A percentile compares a stretch with the other conserved stretches of the same genome.
These are phyloP conservation scores for Patella depressa DNA, from an alignment of 2,888 invertebrate genomes.

Conservation along the genomic window DNA sequence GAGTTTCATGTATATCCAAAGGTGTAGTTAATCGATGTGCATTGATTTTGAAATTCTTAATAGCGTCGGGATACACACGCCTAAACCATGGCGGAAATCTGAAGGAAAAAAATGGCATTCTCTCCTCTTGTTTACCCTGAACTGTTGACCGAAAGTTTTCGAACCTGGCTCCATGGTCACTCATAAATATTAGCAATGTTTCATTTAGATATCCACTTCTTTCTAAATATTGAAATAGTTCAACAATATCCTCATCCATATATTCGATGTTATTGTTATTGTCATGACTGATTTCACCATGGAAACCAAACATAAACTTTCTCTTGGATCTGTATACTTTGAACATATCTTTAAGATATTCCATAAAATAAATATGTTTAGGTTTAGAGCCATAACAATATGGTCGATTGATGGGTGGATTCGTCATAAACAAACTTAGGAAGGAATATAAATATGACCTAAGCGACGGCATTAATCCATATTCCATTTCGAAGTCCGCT, in stretches of 20 bases:
- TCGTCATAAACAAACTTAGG: too few species aligned
- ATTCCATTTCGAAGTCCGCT: neutral
- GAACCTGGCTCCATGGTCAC: slow-evolving; percentile 89
- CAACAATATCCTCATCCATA: slow-evolving; percentile 81
- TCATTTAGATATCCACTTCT: slow-evolving; percentile 79
- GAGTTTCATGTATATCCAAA: slow-evolving; percentile 89
- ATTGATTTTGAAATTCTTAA: slow-evolving; percentile 77
- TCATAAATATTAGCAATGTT: slow-evolving; percentile 88
- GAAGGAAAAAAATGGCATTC: slow-evolving; percentile 88
- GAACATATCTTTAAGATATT: slow-evolving; percentile 74
- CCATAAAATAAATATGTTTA: slow-evolving; percentile 75
- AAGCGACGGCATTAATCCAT: too few species aligned
- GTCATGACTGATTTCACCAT: slow-evolving; percentile 90
- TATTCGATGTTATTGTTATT: slow-evolving; percentile 83
- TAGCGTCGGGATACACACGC: slow-evolving; percentile 76
- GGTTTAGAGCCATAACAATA: slow-evolving; percentile 78
- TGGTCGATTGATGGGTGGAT: slow-evolving; percentile 26
- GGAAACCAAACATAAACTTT: slow-evolving; percentile 85
- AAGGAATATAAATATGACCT: too few species aligned
- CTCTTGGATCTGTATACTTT: slow-evolving; percentile 76
- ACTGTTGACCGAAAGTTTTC: slow-evolving; percentile 85
- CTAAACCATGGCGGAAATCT: slow-evolving; percentile 81
- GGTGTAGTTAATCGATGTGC: slow-evolving; percentile 83
- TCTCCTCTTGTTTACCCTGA: slow-evolving; percentile 93
- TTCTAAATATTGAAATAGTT: slow-evolving; percentile 75